Conservation (phyloP, 2,888 invertebrate genomes). For the Chydorus sphaericus region DNA sequence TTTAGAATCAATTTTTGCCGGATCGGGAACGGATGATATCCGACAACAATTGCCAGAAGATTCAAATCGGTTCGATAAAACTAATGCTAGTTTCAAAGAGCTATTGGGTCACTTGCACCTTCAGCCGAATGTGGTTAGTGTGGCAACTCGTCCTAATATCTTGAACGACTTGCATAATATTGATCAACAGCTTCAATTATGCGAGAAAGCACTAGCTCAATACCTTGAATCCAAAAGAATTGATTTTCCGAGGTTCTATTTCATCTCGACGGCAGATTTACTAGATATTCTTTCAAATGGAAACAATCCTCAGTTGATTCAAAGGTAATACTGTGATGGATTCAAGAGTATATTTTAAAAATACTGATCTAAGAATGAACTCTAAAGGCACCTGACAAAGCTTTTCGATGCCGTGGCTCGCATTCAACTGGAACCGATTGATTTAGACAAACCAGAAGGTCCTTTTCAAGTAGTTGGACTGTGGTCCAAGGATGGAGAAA, state of each 20-base stretch:
- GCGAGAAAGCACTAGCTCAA: slow-evolving; percentile 92
- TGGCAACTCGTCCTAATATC: slow-evolving; percentile 73
- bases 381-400: slow-evolving; percentile 72
- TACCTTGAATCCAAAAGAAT: slow-evolving; percentile 91
- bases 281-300: slow-evolving; percentile 90
- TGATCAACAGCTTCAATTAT: slow-evolving; percentile 71
- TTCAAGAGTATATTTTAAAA: no score
- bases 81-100: slow-evolving; percentile 76
- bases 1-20: slow-evolving; percentile 94
- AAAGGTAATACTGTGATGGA: no score
- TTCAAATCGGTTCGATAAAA: slow-evolving; percentile 77
- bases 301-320: slow-evolving; percentile 75
- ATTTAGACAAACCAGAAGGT: no score
- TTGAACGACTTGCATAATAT: slow-evolving; percentile 61
- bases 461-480: slow-evolving; percentile 51
- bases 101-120: slow-evolving; percentile 1
- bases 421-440: slow-evolving; percentile 46
- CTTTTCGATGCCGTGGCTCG: slow-evolving; percentile 87
- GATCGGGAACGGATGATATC: slow-evolving; percentile 93
- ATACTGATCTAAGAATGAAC: no score
- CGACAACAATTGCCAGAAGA: slow-evolving; percentile 85
- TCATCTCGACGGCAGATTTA: slow-evolving; percentile 89
- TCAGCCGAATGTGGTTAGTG: slow-evolving; percentile 67
- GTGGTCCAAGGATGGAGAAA: slow-evolving; percentile 90
- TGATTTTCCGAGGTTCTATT: slow-evolving; percentile 93